These are phyloP conservation scores for Heliconius melpomene DNA, from an alignment of 1,140 invertebrate species.

Conservation along the genomic window DNA sequence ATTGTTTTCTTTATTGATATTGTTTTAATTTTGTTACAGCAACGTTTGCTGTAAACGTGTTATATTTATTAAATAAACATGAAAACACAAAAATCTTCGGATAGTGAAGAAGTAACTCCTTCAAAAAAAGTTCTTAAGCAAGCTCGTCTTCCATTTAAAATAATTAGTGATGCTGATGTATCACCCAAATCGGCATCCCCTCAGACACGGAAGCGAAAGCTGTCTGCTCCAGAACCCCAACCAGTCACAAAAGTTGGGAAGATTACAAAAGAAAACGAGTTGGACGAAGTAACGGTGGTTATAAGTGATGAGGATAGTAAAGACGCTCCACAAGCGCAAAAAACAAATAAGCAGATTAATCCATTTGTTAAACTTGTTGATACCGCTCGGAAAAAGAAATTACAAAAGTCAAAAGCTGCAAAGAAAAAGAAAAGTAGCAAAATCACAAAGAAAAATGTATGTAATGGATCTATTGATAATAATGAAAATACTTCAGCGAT, in stretches of 20 bases:
- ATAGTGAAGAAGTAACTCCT: constrained; percentile 63
- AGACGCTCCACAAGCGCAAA: constrained; percentile 37
- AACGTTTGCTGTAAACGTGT: constrained; percentile 32
- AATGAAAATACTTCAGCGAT: constrained; percentile 15
- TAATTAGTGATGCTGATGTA: constrained; percentile 68
- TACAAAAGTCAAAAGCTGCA: constrained; percentile 54
- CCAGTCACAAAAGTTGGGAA: constrained; percentile 66
- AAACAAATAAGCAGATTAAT: constrained; percentile 53
- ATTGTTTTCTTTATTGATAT: constrained; percentile 41
- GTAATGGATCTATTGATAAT: constrained; percentile 27
- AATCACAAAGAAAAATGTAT: constrained; percentile 2
- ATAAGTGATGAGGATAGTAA: constrained; percentile 73
- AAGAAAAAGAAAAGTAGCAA: constrained; percentile 55
- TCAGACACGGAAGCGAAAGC: constrained; percentile 66
- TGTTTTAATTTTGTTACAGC: constrained; percentile 27
- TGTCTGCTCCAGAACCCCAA: constrained; percentile 59
- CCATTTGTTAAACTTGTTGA: constrained; percentile 71
- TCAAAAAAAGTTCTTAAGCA: constrained; percentile 76
- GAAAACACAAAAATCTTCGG: constrained; percentile 68
- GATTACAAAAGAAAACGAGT: constrained; percentile 61
- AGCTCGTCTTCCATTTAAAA: constrained; percentile 71
- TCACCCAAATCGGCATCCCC: constrained; percentile 54
- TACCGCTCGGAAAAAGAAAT: constrained; percentile 66
- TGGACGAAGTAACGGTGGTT: constrained; percentile 52
- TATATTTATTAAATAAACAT: constrained; percentile 47